Evolutionary conservation across 2,888 invertebrate genomes (phyloP).

Genomic region (Dorcus parallelipipedus): DNA sequence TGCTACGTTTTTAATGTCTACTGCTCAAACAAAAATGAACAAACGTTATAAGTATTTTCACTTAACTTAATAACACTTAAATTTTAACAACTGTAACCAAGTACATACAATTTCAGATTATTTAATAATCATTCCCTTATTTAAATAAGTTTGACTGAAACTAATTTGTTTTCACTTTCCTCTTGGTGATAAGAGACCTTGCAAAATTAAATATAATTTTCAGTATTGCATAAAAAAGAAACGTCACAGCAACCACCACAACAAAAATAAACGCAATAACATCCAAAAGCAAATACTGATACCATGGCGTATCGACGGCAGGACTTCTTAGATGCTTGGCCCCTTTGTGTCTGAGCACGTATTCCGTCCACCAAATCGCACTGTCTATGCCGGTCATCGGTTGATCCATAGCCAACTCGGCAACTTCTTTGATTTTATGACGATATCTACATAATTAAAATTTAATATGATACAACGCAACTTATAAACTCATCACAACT

Average conservation of each 20-base stretch:
- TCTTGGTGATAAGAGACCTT: no score
- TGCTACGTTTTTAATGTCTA: no score
- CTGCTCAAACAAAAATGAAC: no score
- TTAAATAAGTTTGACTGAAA: no score
- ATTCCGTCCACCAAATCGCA: conserved; percentile 26
- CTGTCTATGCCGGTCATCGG: conserved; percentile 19
- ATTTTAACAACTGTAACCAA: no score
- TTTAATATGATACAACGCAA: background rate
- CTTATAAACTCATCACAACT: background rate
- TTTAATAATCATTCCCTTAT: no score
- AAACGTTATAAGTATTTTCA: no score
- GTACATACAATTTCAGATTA: no score
- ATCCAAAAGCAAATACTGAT: conserved; percentile 25
- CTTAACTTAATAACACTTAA: no score
- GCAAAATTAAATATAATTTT: no score
- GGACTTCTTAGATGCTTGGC: conserved; percentile 22
- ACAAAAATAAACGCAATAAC: conserved; percentile 2
- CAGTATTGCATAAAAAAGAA: no score
- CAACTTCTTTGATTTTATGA: conserved; percentile 6
- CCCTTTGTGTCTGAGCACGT: conserved; percentile 24
- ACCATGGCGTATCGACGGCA: conserved; percentile 19
- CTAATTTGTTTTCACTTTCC: no score
- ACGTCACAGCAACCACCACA: background rate
- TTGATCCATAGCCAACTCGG: conserved; percentile 12
- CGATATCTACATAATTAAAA: conserved; percentile 13